Evolutionary conservation across 1,140 invertebrate genomes (phyloP), one percentile per base, ranked within the genome.

Genomic region (Drosophila sp.): DNA sequence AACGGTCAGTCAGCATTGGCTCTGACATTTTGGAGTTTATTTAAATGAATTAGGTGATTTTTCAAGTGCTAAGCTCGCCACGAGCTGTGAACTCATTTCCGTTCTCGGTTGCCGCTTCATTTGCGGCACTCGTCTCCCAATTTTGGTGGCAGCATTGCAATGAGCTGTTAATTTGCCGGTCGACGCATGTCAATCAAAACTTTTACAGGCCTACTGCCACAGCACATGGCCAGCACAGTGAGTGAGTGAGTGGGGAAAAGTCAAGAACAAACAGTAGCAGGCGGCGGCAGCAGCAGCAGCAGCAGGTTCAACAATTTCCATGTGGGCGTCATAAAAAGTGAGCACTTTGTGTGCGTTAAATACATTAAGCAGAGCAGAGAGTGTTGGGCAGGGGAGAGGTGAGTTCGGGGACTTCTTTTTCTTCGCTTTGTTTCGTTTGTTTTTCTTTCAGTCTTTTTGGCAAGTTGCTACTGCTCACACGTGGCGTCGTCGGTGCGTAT

Each of bases 21-120:
- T 47, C 57, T 75, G 66, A 78, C 84, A 80, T 74, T 78, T 83
- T 70, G 62, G 81, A 78, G 80, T 80, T 87, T 87, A 84, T 87
- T 87, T 87, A 84, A 87, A 87, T 89, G 84, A 89, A 89, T 89
- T 89, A 89, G 87, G 85, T 89, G 84, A 89, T 89, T 89, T 89
- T 80, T 89, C 84, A 89, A 89, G 85, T 75, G 85, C 84, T 89
- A 79, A 89, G 84, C 84, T 71, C 44, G 76, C 80, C 77, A 89
- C 73, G 73, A 82, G 79, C 83, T 83, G 72, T 76, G 81, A 89
- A 89, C 80, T 87, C 84, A 87, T 87, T 87, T 87, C 84, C 84
- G 72, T 60, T 76, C 27, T 47, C 66, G 56, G 66, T 65, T 57
- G 62, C 70, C 41, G 83, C 70, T 86, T 80, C 82, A 85, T 85